Base-by-base conservation (phyloP, 2,113 vertebrate species). In the Siphamia tubifer region DNA sequence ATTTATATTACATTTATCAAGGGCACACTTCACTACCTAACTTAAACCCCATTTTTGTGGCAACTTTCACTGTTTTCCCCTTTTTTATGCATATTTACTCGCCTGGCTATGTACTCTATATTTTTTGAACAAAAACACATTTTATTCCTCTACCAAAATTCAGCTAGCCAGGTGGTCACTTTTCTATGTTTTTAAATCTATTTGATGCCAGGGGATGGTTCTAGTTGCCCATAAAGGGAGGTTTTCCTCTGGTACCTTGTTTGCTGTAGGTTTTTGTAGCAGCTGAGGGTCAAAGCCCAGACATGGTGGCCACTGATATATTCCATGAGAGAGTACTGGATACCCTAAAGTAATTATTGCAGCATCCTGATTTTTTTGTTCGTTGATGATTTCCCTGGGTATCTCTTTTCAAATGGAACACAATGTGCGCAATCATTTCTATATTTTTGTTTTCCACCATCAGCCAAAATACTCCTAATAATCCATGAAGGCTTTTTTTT, bases 281-380 rank as follows among this genome's bases (percentile, higher is more conserved):
- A 79, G 65, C 79, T 62, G 71, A 57, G 53, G 77, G 78, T 86
- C 74, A 81, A 61, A 86, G 44, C 57, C 32, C 80, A 76, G 61
- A 81, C 82, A 78, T 90, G 86, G 83, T 70, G 73, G 74, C 62
- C 79, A 71, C 82, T 90, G 86, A 91, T 90, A 91, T 64, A 82
- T 88, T 88, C 81, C 91, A 90, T 84, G 64, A 79, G 90, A 92
- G 92, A 87, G 89, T 58, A 76, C 75, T 40, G 85, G 79, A 85
- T 87, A 86, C 91, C 90, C 92, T 82, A 77, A 89, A 87, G 91
- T 86, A 90, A 93, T 93, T 93, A 93, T 61, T 68, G 71, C 63
- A 40, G 74, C 84, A 72, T 86, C 79, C 71, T 79, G 36, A 72
- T 73, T 87, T 78, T 5, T 1, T 85, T 68, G 87, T 88, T 91